These are phyloP conservation scores for Trididemnum clinides DNA, from an alignment of 23 tunicate species.

Conservation along the genomic window DNA sequence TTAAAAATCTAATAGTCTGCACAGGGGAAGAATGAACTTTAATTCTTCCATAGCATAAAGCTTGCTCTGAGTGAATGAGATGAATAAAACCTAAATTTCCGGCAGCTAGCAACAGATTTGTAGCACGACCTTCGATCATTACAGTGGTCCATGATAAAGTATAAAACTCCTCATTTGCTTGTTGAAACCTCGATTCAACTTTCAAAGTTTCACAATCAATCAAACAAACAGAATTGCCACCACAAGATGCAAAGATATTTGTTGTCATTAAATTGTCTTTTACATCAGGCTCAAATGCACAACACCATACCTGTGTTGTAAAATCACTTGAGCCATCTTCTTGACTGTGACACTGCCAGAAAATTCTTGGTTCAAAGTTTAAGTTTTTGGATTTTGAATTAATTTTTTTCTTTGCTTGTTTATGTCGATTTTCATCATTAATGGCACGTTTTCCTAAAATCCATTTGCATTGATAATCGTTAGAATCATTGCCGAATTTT, in stretches of 20 bases:
- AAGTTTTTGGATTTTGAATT: background rate
- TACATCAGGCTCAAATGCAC: conserved; percentile 65
- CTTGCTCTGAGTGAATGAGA: conserved; percentile 59
- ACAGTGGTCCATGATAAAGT: conserved; percentile 73
- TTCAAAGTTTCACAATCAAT: conserved; percentile 64
- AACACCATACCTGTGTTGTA: conserved; percentile 81
- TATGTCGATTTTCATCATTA: background rate
- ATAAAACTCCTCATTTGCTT: conserved; percentile 86
- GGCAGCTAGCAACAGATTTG: conserved; percentile 66
- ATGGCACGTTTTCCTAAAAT: background rate
- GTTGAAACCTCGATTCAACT: conserved; percentile 62
- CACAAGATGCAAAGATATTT: conserved; percentile 86
- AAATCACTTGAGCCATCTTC: conserved; percentile 48
- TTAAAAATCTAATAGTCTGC: conserved; percentile 59
- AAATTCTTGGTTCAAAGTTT: background rate
- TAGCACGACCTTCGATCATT: background rate
- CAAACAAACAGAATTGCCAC: conserved; percentile 82
- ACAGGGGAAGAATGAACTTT: conserved; percentile 80
- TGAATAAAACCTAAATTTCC: conserved; percentile 77
- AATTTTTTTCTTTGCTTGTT: background rate
- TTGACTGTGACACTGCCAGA: conserved; percentile 71
- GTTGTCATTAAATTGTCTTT: conserved; percentile 40
- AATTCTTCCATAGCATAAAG: conserved; percentile 56
- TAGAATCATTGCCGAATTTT: background rate
- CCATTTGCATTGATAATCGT: background rate